These are phyloP conservation scores for Conus canariensis DNA, from an alignment of 2,888 invertebrate species.

Conservation along the genomic window DNA sequence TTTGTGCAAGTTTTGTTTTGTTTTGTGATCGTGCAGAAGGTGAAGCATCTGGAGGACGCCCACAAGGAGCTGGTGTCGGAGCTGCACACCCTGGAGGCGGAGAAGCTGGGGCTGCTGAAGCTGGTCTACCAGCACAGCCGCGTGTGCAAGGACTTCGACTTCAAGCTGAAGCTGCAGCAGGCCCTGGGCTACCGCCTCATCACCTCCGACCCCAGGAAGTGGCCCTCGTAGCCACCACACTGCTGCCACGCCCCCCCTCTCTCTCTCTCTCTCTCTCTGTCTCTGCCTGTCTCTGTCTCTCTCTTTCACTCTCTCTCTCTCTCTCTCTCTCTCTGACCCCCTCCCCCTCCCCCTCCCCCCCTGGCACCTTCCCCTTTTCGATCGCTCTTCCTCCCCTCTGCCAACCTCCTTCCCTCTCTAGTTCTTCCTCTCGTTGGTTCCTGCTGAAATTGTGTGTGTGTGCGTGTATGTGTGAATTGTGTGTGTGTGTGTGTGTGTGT, in stretches of 20 bases:
- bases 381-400: background rate
- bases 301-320: background rate
- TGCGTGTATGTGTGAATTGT: too few species aligned
- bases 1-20: too few species aligned
- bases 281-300: background rate
- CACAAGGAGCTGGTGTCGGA: conserved; percentile 28
- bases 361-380: background rate
- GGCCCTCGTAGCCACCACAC: background rate
- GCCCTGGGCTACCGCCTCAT: background rate
- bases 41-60: conserved; percentile 8
- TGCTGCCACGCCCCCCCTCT: background rate
- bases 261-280: background rate
- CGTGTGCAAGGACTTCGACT: conserved; percentile 38
- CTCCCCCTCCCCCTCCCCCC: background rate
- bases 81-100: conserved; percentile 5
- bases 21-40: background rate
- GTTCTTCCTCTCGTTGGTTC: too few species aligned
- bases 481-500: too few species aligned
- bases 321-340: background rate
- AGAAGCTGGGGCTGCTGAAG: conserved; percentile 8
- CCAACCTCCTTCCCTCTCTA: too few species aligned
- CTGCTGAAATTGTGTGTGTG: too few species aligned
- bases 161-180: background rate
- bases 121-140: conserved; percentile 25
- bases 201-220: background rate